phyloP scores from a whole-genome alignment of 1,140 invertebrate genomes.

The Arion vulgaris region DNA sequence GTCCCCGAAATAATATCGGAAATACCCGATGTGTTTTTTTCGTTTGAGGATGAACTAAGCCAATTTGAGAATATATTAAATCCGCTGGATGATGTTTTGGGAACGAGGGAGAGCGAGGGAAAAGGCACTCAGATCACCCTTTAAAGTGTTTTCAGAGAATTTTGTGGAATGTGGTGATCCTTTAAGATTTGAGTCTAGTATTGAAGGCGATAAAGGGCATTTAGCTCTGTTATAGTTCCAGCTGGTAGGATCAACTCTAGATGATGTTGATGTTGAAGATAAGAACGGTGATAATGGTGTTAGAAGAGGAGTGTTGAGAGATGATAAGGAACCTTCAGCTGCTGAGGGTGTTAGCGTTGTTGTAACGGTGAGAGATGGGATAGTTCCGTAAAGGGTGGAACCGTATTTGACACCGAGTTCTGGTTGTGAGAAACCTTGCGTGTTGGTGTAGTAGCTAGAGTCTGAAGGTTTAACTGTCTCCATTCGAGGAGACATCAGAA shows the following conservation, averaged over 20 bases:
- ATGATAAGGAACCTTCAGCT: not conserved
- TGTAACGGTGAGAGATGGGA: not conserved
- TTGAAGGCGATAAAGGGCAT: not conserved
- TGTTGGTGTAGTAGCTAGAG: not conserved
- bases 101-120: slow-evolving; percentile 5
- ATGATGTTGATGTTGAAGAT: not conserved
- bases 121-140: not conserved
- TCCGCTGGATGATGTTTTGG: not conserved
- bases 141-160: not conserved
- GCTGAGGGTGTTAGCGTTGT: not conserved
- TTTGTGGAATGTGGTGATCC: not conserved
- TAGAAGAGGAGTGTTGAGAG: not conserved
- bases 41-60: not conserved
- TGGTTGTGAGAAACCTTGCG: not conserved
- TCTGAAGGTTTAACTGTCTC: not conserved
- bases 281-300: not conserved
- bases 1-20: not conserved
- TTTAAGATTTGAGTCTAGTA: not conserved
- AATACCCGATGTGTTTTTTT: not conserved
- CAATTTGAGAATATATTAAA: not conserved
- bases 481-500: not conserved
- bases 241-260: not conserved
- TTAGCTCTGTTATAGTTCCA: not conserved
- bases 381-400: not conserved
- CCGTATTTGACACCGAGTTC: not conserved